phyloP scores from a whole-genome alignment of 2,113 vertebrate species.

The Leptosomus discolor region DNA sequence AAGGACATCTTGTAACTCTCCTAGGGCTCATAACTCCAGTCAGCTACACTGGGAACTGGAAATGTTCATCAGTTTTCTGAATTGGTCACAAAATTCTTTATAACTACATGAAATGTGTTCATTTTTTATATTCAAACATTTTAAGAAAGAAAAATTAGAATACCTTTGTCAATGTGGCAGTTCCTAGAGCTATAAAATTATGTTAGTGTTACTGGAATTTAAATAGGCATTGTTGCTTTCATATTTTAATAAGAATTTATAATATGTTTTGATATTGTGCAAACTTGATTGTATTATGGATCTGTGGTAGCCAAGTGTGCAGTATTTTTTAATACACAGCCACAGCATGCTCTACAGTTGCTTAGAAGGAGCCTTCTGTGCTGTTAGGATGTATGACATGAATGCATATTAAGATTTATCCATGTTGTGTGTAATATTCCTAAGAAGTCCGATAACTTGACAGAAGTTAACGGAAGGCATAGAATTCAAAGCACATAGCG shows the following conservation, averaged over 20 bases:
- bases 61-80: not conserved
- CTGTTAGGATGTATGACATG: slow-evolving; percentile 38
- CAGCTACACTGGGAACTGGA: not conserved
- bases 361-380: slow-evolving; percentile 50
- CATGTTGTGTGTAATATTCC: not conserved
- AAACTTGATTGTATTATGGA: slow-evolving; percentile 5
- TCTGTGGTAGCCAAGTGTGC: slow-evolving; percentile 10
- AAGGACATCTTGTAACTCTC: not conserved
- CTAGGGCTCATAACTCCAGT: not conserved
- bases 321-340: slow-evolving; percentile 39
- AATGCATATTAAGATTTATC: slow-evolving; percentile 58
- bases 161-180: not conserved
- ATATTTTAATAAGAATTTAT: slow-evolving; percentile 31
- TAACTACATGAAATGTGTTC: not conserved
- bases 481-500: slow-evolving; percentile 15
- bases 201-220: not conserved
- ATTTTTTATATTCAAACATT: not conserved
- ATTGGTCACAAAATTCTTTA: not conserved
- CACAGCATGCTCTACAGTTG: slow-evolving; percentile 34
- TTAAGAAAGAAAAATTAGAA: not conserved
- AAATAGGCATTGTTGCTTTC: not conserved
- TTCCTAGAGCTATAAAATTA: not conserved
- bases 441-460: slow-evolving; percentile 6
- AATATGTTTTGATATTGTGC: not conserved
- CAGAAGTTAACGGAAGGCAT: slow-evolving; percentile 16